Percentiles rank a stretch among this genome's conserved stretches.
Conservation (phyloP, 2,888 invertebrate genomes). For the Tanypteryx hageni region DNA sequence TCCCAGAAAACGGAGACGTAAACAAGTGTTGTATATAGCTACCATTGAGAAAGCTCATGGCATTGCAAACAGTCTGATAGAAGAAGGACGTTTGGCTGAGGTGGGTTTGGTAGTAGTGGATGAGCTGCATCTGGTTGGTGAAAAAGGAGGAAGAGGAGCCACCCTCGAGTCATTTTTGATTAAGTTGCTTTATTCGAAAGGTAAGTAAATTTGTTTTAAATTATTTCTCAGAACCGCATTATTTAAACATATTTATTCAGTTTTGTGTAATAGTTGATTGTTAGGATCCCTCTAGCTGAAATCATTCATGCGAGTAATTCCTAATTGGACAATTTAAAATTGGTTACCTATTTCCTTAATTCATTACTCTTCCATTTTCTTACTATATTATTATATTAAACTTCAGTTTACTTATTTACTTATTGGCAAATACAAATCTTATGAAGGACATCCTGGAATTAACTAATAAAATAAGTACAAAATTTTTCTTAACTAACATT, state of each 20-base stretch:
- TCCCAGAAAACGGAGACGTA: conserved; percentile 87
- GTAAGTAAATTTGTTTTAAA: conserved; percentile 75
- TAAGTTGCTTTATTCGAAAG: conserved; percentile 84
- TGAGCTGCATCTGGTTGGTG: conserved; percentile 95
- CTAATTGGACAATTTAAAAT: neutral
- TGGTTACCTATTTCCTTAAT: neutral
- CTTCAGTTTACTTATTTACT: too few species aligned
- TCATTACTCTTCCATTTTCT: neutral
- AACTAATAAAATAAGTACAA: too few species aligned
- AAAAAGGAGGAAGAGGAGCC: conserved; percentile 87
- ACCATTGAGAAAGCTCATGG: conserved; percentile 97
- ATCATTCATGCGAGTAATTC: neutral
- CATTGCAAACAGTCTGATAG: conserved; percentile 90
- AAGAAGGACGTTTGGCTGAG: conserved; percentile 83
- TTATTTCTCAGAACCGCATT: neutral
- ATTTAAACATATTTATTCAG: neutral
- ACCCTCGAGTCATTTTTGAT: conserved; percentile 89
- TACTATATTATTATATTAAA: neutral
- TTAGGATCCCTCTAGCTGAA: neutral
- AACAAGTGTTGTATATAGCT: conserved; percentile 90
- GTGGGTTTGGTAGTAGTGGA: conserved; percentile 91
- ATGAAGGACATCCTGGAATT: too few species aligned
- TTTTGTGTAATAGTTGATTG: neutral
- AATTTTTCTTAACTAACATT: too few species aligned
- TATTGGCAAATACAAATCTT: too few species aligned